Percentiles rank a stretch among this genome's conserved stretches.
Conservation (phyloP, 2,797 vertebrate genomes). For the Philypnodon macrostomus region DNA sequence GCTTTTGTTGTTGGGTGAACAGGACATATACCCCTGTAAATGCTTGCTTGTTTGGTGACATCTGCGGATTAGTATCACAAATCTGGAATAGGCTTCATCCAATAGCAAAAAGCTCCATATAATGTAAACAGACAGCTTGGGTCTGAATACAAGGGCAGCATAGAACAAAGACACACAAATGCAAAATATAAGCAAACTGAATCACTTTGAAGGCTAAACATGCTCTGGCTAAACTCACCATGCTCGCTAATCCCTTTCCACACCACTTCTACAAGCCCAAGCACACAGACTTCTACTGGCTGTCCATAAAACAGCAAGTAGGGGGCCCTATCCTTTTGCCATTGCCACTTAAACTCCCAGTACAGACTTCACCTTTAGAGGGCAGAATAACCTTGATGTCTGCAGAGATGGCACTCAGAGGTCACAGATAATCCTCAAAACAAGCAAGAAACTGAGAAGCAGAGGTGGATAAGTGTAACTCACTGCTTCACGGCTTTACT, state of each 20-base stretch:
- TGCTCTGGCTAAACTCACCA: constrained; percentile 20
- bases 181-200: constrained; percentile 22
- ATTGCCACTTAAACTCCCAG: not conserved
- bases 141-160: constrained; percentile 5
- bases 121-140: constrained; percentile 13
- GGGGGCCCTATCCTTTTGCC: not conserved
- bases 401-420: constrained; percentile 41
- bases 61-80: too few relatives aligned
- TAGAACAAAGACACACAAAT: constrained; percentile 15
- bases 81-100: too few relatives aligned
- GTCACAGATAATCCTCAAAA: constrained; percentile 61
- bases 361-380: constrained; percentile 22
- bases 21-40: too few relatives aligned
- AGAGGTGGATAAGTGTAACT: constrained; percentile 3
- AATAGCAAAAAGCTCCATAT: constrained; percentile 6
- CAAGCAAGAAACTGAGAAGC: constrained; percentile 22
- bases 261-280: constrained; percentile 26
- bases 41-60: too few relatives aligned
- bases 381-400: constrained; percentile 52
- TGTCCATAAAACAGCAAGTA: not conserved
- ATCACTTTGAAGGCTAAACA: constrained; percentile 28
- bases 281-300: not conserved
- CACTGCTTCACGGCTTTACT: constrained; percentile 38
- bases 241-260: constrained; percentile 40
- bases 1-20: too few relatives aligned